Conservation (phyloP, 2,888 invertebrate species). For the Mamestra brassicae region DNA sequence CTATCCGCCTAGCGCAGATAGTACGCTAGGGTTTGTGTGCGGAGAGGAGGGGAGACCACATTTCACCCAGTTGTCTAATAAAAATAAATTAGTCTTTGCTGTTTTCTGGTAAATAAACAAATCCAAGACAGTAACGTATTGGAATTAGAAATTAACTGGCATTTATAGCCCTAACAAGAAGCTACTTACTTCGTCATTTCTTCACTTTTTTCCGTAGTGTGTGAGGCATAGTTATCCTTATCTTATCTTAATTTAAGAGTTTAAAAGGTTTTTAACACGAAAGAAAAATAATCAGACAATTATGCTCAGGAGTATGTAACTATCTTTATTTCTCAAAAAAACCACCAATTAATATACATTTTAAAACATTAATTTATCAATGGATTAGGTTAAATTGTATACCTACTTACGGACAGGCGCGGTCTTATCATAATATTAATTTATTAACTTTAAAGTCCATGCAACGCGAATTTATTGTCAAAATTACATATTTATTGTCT, state of each 20-base stretch:
- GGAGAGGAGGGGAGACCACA: too few species aligned
- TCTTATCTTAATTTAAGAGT: too few species aligned
- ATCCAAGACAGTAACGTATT: too few species aligned
- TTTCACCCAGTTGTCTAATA: too few species aligned
- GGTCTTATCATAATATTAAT: conserved; percentile 63
- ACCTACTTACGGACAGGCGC: conserved; percentile 75
- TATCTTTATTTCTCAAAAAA: conserved; percentile 88
- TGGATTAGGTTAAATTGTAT: conserved; percentile 80
- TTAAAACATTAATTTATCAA: conserved; percentile 83
- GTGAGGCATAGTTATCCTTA: too few species aligned
- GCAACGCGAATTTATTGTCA: conserved; percentile 68
- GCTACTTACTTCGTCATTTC: neutral
- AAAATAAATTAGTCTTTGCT: too few species aligned
- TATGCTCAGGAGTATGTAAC: conserved; percentile 89
- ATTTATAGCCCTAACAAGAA: too few species aligned
- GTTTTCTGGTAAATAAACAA: too few species aligned
- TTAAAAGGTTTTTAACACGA: conserved; percentile 3
- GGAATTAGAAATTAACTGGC: too few species aligned
- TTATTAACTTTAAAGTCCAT: conserved; percentile 50
- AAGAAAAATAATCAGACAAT: conserved; percentile 77
- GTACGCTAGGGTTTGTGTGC: too few species aligned
- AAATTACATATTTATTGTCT: conserved; percentile 67
- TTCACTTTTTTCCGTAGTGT: neutral
- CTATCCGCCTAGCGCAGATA: too few species aligned
- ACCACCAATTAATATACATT: conserved; percentile 88